Evolutionary conservation across 2,113 vertebrate genomes (phyloP).

Genomic region (Todiramphus chloris): DNA sequence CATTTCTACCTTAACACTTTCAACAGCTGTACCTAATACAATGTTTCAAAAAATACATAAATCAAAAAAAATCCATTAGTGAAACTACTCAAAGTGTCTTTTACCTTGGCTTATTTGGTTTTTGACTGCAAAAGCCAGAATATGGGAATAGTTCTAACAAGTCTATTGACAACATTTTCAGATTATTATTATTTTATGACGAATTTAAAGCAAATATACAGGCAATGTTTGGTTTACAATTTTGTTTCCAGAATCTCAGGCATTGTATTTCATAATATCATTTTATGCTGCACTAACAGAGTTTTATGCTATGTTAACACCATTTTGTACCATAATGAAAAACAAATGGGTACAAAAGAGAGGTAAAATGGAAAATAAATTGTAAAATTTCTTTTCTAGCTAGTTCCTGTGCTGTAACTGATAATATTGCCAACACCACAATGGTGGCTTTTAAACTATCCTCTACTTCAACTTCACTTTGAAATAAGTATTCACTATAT

Average conservation of each 20-base stretch:
- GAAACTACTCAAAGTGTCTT: neutral
- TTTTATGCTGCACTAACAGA: conserved; percentile 37
- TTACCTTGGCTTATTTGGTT: neutral
- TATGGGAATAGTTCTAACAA: neutral
- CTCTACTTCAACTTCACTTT: neutral
- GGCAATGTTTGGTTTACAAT: neutral
- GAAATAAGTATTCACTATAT: neutral
- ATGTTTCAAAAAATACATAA: neutral
- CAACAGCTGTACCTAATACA: neutral
- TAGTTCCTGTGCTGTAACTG: neutral
- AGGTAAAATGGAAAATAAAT: conserved; percentile 30
- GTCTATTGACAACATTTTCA: neutral
- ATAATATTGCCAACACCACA: neutral
- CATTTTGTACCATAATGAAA: conserved; percentile 17
- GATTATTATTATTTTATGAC: neutral
- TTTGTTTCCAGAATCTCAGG: conserved; percentile 6
- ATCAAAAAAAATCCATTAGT: neutral
- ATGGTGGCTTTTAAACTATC: neutral
- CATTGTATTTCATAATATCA: neutral
- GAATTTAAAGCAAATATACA: neutral
- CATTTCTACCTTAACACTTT: neutral
- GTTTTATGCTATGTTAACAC: conserved; percentile 1
- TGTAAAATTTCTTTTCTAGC: neutral
- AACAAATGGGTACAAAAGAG: conserved; percentile 17
- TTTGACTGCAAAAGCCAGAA: neutral